phyloP scores from a whole-genome alignment of 2,797 vertebrate species.

The Tinamus major region DNA sequence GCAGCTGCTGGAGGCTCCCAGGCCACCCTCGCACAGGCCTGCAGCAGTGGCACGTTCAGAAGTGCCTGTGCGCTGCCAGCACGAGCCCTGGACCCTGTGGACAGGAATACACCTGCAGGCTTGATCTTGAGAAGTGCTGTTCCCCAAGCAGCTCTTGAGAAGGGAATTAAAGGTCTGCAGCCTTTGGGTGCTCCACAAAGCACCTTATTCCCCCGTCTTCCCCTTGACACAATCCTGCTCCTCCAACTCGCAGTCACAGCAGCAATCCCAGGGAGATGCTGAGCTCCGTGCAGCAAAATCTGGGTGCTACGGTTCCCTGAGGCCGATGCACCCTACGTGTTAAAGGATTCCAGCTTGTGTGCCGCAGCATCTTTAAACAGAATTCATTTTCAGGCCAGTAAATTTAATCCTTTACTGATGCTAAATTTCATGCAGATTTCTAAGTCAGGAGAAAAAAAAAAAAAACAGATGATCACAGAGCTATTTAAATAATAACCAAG shows the following conservation, averaged over 20 bases:
- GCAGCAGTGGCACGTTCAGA: background rate
- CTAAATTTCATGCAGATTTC: background rate
- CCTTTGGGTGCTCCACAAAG: background rate
- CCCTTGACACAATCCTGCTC: fast-evolving
- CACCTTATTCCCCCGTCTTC: background rate
- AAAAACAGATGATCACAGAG: background rate
- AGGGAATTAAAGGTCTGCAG: background rate
- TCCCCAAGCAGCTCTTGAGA: background rate
- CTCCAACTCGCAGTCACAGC: background rate
- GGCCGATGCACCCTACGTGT: background rate
- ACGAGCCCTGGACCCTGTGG: fast-evolving
- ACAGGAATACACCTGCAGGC: background rate
- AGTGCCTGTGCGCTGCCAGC: background rate
- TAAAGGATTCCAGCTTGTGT: background rate
- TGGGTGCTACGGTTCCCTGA: background rate
- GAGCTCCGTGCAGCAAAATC: background rate
- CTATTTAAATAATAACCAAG: background rate
- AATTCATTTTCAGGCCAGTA: background rate
- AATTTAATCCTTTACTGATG: background rate
- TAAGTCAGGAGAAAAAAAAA: background rate
- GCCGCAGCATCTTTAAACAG: background rate
- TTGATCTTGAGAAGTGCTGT: background rate
- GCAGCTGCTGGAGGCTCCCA: background rate
- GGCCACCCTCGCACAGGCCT: background rate
- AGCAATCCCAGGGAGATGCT: background rate